A percentile compares a stretch with the other conserved stretches of the same genome.
These are phyloP conservation scores for Catocala nupta DNA, from an alignment of 2,888 invertebrate species.

Conservation along the genomic window DNA sequence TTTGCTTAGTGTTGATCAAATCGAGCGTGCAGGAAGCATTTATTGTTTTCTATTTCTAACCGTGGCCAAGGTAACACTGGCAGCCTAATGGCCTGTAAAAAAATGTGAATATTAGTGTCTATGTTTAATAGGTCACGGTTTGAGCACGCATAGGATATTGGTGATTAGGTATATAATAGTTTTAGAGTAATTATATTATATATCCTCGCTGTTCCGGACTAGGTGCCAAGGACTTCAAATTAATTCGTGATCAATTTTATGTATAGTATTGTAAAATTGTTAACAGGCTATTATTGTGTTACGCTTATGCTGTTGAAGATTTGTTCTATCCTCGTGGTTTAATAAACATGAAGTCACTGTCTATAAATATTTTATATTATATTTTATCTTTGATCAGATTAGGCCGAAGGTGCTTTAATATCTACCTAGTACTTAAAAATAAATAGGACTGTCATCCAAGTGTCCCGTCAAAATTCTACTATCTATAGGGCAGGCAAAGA, in stretches of 20 bases:
- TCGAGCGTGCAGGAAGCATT: conserved; percentile 55
- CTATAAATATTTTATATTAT: no score
- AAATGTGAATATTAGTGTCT: conserved; percentile 19
- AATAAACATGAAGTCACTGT: no score
- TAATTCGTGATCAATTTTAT: conserved; percentile 9
- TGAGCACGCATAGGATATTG: conserved; percentile 29
- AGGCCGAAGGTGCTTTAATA: no score
- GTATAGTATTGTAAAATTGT: conserved; percentile 1
- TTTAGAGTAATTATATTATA: conserved; percentile 20
- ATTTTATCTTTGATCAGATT: no score
- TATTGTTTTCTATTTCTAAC: conserved; percentile 58
- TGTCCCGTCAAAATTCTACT: no score
- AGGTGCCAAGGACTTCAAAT: conserved; percentile 32
- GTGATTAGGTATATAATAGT: conserved; percentile 6
- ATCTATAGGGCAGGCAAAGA: no score
- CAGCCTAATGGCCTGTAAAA: conserved; percentile 34
- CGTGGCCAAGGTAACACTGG: conserved; percentile 50
- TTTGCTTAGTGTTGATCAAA: conserved; percentile 21
- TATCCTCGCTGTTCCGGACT: conserved; percentile 35
- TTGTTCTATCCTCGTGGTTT: no score
- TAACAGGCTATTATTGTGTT: conserved; percentile 1
- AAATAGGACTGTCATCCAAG: no score
- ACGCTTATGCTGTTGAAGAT: no score
- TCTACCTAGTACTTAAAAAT: no score
- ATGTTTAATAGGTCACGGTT: conserved; percentile 22